These are phyloP conservation scores for Zaprionus lineosus DNA, from an alignment of 2,888 invertebrate genomes.

Conservation along the genomic window DNA sequence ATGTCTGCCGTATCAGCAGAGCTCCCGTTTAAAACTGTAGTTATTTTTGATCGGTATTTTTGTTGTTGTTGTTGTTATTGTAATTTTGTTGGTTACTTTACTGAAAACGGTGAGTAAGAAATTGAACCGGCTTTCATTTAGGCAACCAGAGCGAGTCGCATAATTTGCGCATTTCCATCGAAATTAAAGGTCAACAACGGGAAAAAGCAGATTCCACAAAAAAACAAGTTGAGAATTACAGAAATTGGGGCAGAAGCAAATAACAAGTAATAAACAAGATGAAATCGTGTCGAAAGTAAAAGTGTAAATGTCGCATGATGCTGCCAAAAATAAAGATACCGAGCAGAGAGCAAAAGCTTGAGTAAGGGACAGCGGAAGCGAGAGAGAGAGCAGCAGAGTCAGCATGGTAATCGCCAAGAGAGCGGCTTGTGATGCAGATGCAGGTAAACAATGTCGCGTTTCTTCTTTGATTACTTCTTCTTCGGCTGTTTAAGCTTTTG, in stretches of 20 bases:
- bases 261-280: slow-evolving; percentile 4
- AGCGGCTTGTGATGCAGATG: slow-evolving; percentile 17
- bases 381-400: neutral
- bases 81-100: too few species aligned
- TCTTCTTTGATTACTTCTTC: neutral
- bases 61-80: too few species aligned
- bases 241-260: slow-evolving; percentile 6
- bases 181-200: slow-evolving; percentile 27
- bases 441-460: slow-evolving; percentile 29
- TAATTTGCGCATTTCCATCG: slow-evolving; percentile 1
- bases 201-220: slow-evolving; percentile 1
- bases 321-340: slow-evolving; percentile 1
- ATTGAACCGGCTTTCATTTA: slow-evolving; percentile 1
- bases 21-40: too few species aligned
- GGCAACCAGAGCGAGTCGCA: neutral
- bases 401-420: neutral
- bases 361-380: neutral
- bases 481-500: slow-evolving; percentile 5
- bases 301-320: slow-evolving; percentile 32
- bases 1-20: too few species aligned
- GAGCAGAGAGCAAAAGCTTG: neutral
- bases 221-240: neutral
- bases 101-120: neutral
- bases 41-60: too few species aligned
- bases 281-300: slow-evolving; percentile 43